Base-by-base conservation (phyloP, 2,888 invertebrate species). In the Ryuthela nishihirai region DNA sequence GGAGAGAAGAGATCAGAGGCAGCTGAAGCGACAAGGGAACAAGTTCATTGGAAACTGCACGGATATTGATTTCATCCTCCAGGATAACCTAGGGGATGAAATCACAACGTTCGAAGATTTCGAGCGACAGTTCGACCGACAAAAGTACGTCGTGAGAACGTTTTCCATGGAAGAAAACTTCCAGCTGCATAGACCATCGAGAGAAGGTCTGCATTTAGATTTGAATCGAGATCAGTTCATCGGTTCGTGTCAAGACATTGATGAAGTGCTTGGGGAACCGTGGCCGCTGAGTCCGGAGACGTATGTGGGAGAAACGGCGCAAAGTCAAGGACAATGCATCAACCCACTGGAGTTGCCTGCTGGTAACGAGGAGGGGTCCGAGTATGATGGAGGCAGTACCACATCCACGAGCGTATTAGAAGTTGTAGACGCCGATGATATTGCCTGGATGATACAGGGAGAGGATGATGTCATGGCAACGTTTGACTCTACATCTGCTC, bases 31-130 rank as follows among this genome's bases (percentile, higher is more conserved):
- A 6, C 34, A 34, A 34, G 12, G 17, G 17, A 15, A n/a, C 1
- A 32, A 21, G 17, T 43, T 44, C 12, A 29, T 44, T 7, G 21
- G 44, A n/a, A 29, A 23, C 3, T 49, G 24, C 24, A 26, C 15
- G 7, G 40, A 59, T 25, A 47, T 59, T 1, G 58, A 59, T 21
- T n/a, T 23, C n/a, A n/a, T 59, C 5, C 43, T 59, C 2, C n/a
- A 21, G 34, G 47, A 53, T 40, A 29, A 32, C 25, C 42, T 46
- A 18, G 26, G 46, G 4, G 43, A 38, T 17, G 3, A 21, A 0
- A 18, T 35, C 1, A 23, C 47, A n/a, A 47, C 53, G 2, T 59
- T 59, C 40, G 58, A 59, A 34, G 58, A 59, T 12, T 59, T 59
- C 32, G 58, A 59, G 6, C 38, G 55, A 4, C n/a, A 17, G 1